Conservation (phyloP, 2,888 invertebrate species). For the Prosapia bicincta region DNA sequence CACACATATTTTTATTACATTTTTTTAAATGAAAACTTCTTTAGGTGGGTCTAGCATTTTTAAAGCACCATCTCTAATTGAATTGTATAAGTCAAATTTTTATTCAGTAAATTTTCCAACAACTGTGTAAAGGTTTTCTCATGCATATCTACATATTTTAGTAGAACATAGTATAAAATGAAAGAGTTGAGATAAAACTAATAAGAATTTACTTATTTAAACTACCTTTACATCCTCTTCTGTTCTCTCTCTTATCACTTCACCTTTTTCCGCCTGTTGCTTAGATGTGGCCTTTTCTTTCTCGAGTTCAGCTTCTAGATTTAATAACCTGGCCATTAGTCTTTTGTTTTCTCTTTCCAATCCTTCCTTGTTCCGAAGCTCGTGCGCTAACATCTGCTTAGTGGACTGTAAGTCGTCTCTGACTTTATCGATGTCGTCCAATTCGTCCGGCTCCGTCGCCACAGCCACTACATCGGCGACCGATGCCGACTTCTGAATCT, state of each 20-base stretch:
- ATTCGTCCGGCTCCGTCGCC: slow-evolving; percentile 67
- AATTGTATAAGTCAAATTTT: too few species aligned
- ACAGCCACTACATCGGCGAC: slow-evolving; percentile 53
- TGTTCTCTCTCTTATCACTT: slow-evolving; percentile 32
- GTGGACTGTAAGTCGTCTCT: slow-evolving; percentile 87
- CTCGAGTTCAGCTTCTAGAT: slow-evolving; percentile 77
- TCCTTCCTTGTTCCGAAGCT: slow-evolving; percentile 80
- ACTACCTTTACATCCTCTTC: slow-evolving; percentile 40
- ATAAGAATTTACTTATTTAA: too few species aligned
- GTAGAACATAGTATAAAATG: too few species aligned
- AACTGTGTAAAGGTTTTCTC: too few species aligned
- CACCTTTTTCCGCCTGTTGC: slow-evolving; percentile 29
- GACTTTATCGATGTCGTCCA: slow-evolving; percentile 85
- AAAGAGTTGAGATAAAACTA: too few species aligned
- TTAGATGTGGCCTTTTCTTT: slow-evolving; percentile 50
- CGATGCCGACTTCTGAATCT: slow-evolving; percentile 78
- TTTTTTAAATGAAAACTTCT: too few species aligned
- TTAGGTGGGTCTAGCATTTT: too few species aligned
- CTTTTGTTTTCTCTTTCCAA: slow-evolving; percentile 83
- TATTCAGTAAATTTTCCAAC: too few species aligned
- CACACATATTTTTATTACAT: too few species aligned
- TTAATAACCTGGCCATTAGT: slow-evolving; percentile 70
- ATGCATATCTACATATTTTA: too few species aligned
- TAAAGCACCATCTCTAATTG: too few species aligned
- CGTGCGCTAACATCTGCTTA: slow-evolving; percentile 84